Evolutionary conservation across 2,113 vertebrate genomes (phyloP).

Genomic region (Chloropsis cyanopogon): DNA sequence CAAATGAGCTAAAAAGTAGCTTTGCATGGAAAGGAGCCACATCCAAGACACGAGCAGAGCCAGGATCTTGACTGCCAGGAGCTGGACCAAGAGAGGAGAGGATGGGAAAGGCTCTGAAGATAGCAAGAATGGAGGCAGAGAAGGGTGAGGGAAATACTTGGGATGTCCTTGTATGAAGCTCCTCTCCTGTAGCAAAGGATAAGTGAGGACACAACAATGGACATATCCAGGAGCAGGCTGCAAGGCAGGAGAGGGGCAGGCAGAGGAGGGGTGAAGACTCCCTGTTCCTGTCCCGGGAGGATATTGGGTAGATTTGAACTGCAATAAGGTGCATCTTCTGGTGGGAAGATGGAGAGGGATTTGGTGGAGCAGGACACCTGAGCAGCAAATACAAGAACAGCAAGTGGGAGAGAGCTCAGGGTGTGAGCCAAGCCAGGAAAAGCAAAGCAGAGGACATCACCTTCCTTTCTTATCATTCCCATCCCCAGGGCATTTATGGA

Average conservation of each 20-base stretch:
- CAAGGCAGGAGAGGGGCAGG: background rate
- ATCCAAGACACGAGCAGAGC: background rate
- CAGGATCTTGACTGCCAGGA: background rate
- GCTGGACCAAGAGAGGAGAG: background rate
- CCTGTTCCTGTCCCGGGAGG: background rate
- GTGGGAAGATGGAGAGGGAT: background rate
- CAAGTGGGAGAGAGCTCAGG: background rate
- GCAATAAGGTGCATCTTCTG: background rate
- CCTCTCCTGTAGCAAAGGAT: background rate
- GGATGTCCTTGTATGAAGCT: background rate
- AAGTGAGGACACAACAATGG: background rate
- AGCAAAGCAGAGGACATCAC: background rate
- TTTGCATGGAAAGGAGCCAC: background rate
- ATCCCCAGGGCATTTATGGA: background rate
- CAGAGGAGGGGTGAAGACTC: background rate
- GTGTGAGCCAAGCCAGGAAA: background rate
- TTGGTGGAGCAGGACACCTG: background rate
- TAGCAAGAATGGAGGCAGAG: background rate
- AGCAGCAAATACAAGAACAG: background rate
- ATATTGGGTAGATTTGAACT: fast-evolving
- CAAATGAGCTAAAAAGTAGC: background rate
- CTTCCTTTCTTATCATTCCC: background rate
- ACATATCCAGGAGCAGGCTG: background rate
- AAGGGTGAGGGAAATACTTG: background rate
- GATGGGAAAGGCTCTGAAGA: background rate